Percentiles rank a stretch among this genome's conserved stretches.
Evolutionary conservation across 2,888 invertebrate species (phyloP).

Genomic region (Spatulosminthurus flaviceps): DNA sequence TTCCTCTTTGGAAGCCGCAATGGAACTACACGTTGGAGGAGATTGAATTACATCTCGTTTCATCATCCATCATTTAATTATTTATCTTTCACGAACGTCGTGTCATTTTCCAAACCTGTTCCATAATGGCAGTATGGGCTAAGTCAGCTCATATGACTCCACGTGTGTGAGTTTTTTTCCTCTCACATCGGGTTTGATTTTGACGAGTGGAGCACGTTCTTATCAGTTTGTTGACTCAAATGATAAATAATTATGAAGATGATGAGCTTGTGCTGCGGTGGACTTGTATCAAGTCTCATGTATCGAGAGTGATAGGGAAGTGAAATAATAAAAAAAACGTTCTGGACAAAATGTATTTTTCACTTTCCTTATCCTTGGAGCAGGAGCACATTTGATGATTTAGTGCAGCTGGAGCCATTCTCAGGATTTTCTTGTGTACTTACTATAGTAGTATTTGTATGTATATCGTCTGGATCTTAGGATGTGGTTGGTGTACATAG

Average conservation of each 20-base stretch:
- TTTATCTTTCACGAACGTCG: slow-evolving; percentile 28
- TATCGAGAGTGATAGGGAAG: no score
- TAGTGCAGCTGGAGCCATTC: no score
- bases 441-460: no score
- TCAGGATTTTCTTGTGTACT: no score
- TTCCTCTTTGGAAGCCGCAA: not conserved
- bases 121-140: not conserved
- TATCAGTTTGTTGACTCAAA: slow-evolving; percentile 7
- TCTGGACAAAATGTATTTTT: no score
- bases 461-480: no score
- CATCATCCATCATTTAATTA: slow-evolving; percentile 46
- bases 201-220: not conserved
- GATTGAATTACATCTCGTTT: slow-evolving; percentile 15
- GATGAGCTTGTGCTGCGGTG: not conserved
- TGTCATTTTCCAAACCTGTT: slow-evolving; percentile 22
- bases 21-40: not conserved
- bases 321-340: no score
- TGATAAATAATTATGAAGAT: slow-evolving; percentile 4
- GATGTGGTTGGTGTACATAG: no score
- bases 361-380: no score
- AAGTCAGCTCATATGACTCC: not conserved
- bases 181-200: no score
- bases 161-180: not conserved
- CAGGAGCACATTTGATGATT: no score
- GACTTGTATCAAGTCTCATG: not conserved